Evolutionary conservation across 1,140 invertebrate genomes (phyloP).

Genomic region (Nymphalis io): DNA sequence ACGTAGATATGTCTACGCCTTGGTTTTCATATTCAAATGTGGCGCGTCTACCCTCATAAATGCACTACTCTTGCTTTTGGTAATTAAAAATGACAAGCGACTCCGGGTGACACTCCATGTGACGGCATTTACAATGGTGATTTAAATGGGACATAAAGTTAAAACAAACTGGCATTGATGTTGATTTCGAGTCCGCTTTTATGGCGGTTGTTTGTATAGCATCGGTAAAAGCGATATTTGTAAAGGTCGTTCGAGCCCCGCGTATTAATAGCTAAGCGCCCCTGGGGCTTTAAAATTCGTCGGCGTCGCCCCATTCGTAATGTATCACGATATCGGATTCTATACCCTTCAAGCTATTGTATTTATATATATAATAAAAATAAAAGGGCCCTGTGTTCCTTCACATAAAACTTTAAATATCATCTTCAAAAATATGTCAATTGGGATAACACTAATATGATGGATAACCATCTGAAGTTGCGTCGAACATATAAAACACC

Average conservation of each 20-base stretch:
- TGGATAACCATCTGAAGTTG: too few relatives aligned
- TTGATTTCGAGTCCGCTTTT: constrained; percentile 37
- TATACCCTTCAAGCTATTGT: constrained; percentile 31
- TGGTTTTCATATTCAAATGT: constrained; percentile 16
- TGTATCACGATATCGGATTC: constrained; percentile 72
- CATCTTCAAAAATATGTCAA: too few relatives aligned
- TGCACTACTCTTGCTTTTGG: constrained; percentile 44
- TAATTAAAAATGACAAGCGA: constrained; percentile 53
- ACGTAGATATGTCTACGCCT: constrained; percentile 13
- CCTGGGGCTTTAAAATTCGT: constrained; percentile 58
- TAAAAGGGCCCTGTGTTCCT: too few relatives aligned
- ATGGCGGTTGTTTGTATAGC: constrained; percentile 57
- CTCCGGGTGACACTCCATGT: constrained; percentile 25
- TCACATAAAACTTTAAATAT: too few relatives aligned
- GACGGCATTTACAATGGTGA: constrained; percentile 33
- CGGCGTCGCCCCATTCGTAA: constrained; percentile 53
- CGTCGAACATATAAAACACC: too few relatives aligned
- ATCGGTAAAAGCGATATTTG: constrained; percentile 58
- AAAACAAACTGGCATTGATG: constrained; percentile 31
- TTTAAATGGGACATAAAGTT: constrained; percentile 34
- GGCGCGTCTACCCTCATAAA: constrained; percentile 36
- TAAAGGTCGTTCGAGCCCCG: constrained; percentile 68
- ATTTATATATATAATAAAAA: constrained; percentile 32
- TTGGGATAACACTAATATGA: too few relatives aligned
- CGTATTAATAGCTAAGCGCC: constrained; percentile 63